Evolutionary conservation across 2,888 invertebrate species (phyloP), one percentile per base, ranked within the genome.

Genomic region (Dasysyrphus tricinctus): DNA sequence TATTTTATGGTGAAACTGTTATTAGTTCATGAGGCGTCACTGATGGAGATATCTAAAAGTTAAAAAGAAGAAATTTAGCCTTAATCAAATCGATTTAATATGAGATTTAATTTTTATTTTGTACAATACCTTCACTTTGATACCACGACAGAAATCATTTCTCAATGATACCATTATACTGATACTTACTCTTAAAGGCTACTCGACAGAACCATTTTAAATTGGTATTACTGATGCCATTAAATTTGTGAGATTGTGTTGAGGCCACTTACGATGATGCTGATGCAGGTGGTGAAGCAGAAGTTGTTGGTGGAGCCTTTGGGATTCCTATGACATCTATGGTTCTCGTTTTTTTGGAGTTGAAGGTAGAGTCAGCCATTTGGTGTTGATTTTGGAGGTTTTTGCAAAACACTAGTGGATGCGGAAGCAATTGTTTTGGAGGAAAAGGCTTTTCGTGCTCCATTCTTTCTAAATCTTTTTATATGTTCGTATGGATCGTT

Each of bases 1-100:
- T 93, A 90, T 93, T 93, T 91, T 93, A 93, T 87, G 93, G 93
- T 87, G 93, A 93, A 79, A 93, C 93, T 67, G 93, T 93, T 70
- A 93, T 92, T 63, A 93, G 89, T 89, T 93, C 93, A 88, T 93
- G 93, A 81, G 93, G 93, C 65, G 93, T 93, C 65, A 93, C 92
- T 67, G n/a, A n/a, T n/a, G 93, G 93, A 19, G 93, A 93, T 88
- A 93, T 93, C 93, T 93, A 80, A 24, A 89, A 88, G 44, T 76
- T 69, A 63, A 88, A 59, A 78, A 73, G n/a, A n/a, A n/a, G n/a
- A n/a, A n/a, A n/a, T n/a, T n/a, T n/a, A n/a, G n/a, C n/a, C n/a
- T n/a, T n/a, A n/a, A n/a, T n/a, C n/a, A n/a, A n/a, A n/a, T n/a
- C n/a, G n/a, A n/a, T n/a, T n/a, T n/a, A n/a, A n/a, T n/a, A n/a